Evolutionary conservation across 2,797 vertebrate genomes (phyloP), one percentile per base, ranked within the genome.

Genomic region (Avahi laniger): DNA sequence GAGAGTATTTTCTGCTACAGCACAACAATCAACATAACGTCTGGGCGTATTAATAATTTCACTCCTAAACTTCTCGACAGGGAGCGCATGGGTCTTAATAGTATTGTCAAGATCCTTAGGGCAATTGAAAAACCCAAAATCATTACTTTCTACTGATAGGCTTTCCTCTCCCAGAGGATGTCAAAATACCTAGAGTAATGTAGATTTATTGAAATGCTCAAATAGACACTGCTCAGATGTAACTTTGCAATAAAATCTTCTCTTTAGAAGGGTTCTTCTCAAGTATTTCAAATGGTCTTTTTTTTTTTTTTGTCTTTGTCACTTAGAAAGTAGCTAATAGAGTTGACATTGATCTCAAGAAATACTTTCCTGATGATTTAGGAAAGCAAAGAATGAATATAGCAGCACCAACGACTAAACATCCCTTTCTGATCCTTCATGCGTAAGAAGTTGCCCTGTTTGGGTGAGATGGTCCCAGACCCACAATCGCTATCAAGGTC

Each of bases 191-290:
- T 93, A 96, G 92, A 88, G 96, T 98, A 96, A 98, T 97, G 96
- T 94, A 98, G 97, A 97, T 97, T 98, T 97, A 96, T 98, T 97
- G 84, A 98, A 98, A 98, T 97, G 63, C 91, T 96, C 94, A 96
- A 95, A 89, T 83, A 96, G 93, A 63, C 89, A 57, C 91, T 80
- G 92, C 94, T 91, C 93, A 80, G 94, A 95, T 59, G 61, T 97
- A 97, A 0, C 24, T 92, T 84, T 88, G 91, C 75, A 91, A 13
- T 96, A 75, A 97, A 93, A 97, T 96, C 88, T 85, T 96, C 91
- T 95, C 93, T 97, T 91, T 97, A 96, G 18, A 65, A 72, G 69
- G 61, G 91, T 87, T 97, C 78, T 30, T 98, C 97, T 73, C 75
- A 78, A 76, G 81, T 93, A 96, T 97, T 97, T 73, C 86, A 88